phyloP scores from a whole-genome alignment of 2,113 vertebrate species.

The Falco punctatus region DNA sequence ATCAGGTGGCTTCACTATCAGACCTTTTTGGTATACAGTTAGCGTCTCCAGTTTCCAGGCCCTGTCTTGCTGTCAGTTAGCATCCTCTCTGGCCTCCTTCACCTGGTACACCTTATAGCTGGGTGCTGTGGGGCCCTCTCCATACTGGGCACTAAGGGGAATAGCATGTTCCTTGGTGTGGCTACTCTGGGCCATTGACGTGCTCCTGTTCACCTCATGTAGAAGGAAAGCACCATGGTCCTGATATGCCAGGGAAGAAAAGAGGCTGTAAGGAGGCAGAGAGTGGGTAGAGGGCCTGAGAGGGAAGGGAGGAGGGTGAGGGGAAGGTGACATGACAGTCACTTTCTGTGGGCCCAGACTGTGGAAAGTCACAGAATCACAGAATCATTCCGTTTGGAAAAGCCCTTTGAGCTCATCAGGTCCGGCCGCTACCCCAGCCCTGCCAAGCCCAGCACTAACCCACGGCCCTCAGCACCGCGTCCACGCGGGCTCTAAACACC shows the following conservation, averaged over 20 bases:
- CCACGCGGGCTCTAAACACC: no score
- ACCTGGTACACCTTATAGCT: rapidly evolving
- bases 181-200: rapidly evolving
- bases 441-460: no score
- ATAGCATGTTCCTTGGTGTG: rapidly evolving
- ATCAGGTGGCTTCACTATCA: neutral
- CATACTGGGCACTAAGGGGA: neutral
- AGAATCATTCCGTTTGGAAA: no score
- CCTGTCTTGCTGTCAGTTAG: neutral
- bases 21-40: neutral
- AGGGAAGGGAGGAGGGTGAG: rapidly evolving
- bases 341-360: neutral
- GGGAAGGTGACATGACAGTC: no score
- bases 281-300: neutral
- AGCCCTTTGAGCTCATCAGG: no score
- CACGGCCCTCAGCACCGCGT: no score
- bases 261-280: neutral
- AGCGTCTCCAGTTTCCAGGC: neutral
- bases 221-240: neutral
- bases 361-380: no score
- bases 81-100: neutral
- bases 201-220: rapidly evolving
- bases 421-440: no score
- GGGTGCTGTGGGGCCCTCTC: neutral
- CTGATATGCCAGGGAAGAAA: no score